phyloP scores from a whole-genome alignment of 2,888 invertebrate species.

The Cremastinae sp. region DNA sequence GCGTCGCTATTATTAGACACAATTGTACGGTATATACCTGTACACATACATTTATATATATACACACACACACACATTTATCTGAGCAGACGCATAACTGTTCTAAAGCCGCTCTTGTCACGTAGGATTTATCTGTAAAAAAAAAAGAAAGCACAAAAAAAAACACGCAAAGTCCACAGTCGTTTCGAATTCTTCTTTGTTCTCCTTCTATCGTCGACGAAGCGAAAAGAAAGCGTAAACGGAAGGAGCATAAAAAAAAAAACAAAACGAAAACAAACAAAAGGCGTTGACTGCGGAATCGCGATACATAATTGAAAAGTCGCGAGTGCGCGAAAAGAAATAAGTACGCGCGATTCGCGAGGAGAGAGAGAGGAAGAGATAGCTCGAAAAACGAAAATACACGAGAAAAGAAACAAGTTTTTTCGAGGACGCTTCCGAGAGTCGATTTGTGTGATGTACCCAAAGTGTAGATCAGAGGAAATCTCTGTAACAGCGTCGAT shows the following conservation, averaged over 20 bases:
- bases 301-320: too few species aligned
- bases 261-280: too few species aligned
- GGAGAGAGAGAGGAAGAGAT: not conserved
- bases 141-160: too few species aligned
- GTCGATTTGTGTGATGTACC: slow-evolving; percentile 79
- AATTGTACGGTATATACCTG: slow-evolving; percentile 3
- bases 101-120: slow-evolving; percentile 31
- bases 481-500: slow-evolving; percentile 82
- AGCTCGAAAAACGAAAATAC: not conserved
- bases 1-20: slow-evolving; percentile 23
- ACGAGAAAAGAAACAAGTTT: not conserved
- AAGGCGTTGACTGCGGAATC: too few species aligned
- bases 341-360: not conserved
- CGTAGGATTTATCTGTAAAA: too few species aligned
- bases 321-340: too few species aligned
- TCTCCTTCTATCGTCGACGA: too few species aligned
- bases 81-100: slow-evolving; percentile 1
- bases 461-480: slow-evolving; percentile 75
- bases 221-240: too few species aligned
- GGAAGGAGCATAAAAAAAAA: too few species aligned
- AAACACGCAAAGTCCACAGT: too few species aligned
- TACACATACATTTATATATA: slow-evolving; percentile 10
- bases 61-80: slow-evolving; percentile 1
- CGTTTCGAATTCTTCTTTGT: slow-evolving; percentile 23
- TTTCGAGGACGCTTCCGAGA: slow-evolving; percentile 55